Conservation (phyloP, 2,797 vertebrate genomes). For the Varecia variegata region DNA sequence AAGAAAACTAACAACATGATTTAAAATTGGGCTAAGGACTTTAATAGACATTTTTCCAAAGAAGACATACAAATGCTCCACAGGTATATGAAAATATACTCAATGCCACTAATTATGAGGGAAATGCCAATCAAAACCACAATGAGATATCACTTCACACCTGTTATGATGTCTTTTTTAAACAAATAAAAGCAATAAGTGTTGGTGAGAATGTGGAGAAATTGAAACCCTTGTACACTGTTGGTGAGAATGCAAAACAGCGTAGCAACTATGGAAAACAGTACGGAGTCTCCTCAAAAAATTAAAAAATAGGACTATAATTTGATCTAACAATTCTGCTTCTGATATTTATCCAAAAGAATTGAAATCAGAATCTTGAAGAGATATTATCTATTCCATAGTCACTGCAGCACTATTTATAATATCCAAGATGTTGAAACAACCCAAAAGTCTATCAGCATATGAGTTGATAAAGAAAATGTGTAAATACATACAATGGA, state of each 20-base stretch:
- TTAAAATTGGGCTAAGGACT: not conserved
- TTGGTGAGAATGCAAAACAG: not conserved
- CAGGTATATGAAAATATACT: not conserved
- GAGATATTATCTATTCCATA: not conserved
- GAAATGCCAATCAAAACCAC: not conserved
- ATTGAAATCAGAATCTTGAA: not conserved
- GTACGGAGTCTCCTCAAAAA: not conserved
- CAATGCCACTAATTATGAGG: not conserved
- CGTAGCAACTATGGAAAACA: not conserved
- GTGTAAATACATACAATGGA: not conserved
- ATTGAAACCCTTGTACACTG: not conserved
- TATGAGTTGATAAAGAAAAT: not conserved
- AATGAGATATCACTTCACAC: not conserved
- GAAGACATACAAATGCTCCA: not conserved
- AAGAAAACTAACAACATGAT: not conserved
- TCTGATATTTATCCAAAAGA: not conserved
- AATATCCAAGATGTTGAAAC: not conserved
- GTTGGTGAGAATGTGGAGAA: not conserved
- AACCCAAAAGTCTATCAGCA: not conserved
- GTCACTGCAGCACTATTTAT: not conserved
- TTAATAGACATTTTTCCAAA: not conserved
- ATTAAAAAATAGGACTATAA: not conserved
- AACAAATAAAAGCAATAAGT: not conserved
- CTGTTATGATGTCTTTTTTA: not conserved
- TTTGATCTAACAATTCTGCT: not conserved